Evolutionary conservation across 30 jellyfish, hydroid and myxozoan genomes (phyloP), one percentile per base, ranked within the genome.

Genomic region (Pelagia noctiluca): DNA sequence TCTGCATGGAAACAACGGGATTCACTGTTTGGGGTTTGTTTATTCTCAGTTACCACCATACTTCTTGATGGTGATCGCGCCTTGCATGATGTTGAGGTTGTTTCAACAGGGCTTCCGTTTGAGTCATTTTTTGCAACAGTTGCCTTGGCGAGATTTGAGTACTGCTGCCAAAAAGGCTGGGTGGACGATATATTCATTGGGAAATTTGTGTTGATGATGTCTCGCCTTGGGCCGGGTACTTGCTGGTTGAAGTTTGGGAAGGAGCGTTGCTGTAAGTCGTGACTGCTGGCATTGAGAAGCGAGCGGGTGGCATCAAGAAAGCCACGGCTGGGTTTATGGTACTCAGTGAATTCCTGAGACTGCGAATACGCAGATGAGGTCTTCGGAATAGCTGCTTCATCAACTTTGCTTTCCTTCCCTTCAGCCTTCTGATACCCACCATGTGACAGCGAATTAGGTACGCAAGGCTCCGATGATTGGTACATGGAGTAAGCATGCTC

Each of bases 101-200:
- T 82, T 21, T 82, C 92, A n/a, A 86, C 70, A 1, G 75, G 30
- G 72, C 85, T 67, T 1, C 86, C 82, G 29, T 69, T 80, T 21
- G 92, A 82, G 16, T 57, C 50, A 50, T 22, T 34, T 2, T 50
- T 62, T 16, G 69, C 75, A 32, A 37, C 26, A 13, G 63, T 35
- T 12, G 92, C 28, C 81, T 42, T 82, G 18, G 92, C 92, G 12
- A 82, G 80, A 50, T 82, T 82, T 13, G 92, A 50, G 26, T 82
- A 82, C 80, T 82, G 92, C 61, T 82, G 92, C 92, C 92, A 82
- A 25, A 82, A 82, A 5, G 92, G 92, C 2, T 82, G 50, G 35
- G 82, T 66, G 34, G 92, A 66, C n/a, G 92, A 82, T 37, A 82
- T 82, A 52, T 68, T 75, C 28, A 48, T 72, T 16, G 92, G 92